Conservation (phyloP, 2,113 vertebrate species). For the Pygoscelis adeliae region DNA sequence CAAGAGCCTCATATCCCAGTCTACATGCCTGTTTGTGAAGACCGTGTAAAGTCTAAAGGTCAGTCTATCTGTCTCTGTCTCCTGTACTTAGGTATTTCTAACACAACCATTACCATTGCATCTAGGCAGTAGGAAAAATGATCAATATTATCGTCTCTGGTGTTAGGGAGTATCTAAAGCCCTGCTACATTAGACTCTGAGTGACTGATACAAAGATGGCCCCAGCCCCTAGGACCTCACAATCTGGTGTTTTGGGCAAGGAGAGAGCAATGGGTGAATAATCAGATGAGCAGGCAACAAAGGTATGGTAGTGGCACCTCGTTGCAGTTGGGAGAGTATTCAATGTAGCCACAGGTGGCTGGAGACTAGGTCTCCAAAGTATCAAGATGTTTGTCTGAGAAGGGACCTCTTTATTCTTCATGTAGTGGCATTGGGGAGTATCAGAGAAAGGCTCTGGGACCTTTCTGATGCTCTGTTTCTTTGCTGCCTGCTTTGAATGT, state of each 20-base stretch:
- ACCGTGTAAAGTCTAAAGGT: neutral
- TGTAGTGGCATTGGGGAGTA: fast-evolving
- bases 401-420: neutral
- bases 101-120: neutral
- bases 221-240: neutral
- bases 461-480: neutral
- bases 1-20: neutral
- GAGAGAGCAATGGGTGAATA: neutral
- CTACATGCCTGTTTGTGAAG: neutral
- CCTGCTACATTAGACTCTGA: neutral
- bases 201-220: neutral
- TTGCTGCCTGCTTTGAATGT: neutral
- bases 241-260: neutral
- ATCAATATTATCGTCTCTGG: neutral
- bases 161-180: neutral
- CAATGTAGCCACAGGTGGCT: neutral
- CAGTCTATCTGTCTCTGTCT: neutral
- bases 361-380: neutral
- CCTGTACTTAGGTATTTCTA: neutral
- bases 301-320: neutral
- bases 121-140: neutral
- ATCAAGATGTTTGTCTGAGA: neutral
- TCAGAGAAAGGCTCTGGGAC: neutral
- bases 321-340: neutral
- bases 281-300: neutral